Conservation (phyloP, 2,113 vertebrate species). For the Mastomys coucha region DNA sequence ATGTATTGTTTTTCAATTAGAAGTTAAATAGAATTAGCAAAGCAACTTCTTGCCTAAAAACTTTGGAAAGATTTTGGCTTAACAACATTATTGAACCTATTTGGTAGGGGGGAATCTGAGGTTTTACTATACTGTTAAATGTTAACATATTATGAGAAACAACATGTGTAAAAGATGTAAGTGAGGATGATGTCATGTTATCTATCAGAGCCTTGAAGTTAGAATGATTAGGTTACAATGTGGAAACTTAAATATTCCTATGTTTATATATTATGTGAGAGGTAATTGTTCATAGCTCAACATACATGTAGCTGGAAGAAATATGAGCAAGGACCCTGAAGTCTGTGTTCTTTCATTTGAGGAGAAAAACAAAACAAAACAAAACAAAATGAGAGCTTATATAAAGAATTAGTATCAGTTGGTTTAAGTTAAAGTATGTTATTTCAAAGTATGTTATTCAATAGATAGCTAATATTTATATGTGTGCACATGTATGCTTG, state of each 20-base stretch:
- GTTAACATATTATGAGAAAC: slow-evolving; percentile 8
- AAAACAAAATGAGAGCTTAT: neutral
- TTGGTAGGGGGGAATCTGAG: neutral
- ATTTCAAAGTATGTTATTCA: slow-evolving; percentile 35
- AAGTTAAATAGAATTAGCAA: slow-evolving; percentile 27
- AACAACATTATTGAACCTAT: neutral
- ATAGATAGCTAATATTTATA: neutral
- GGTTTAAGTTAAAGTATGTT: neutral
- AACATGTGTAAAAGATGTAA: slow-evolving; percentile 6
- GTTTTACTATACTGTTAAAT: neutral
- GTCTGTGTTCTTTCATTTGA: slow-evolving; percentile 52
- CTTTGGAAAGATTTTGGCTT: neutral
- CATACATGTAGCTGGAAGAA: neutral
- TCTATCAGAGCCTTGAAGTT: neutral
- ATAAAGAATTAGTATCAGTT: slow-evolving; percentile 11
- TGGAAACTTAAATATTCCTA: slow-evolving; percentile 57
- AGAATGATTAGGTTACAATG: slow-evolving; percentile 66
- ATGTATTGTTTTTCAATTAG: neutral
- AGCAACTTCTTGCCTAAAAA: neutral
- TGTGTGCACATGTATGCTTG: neutral
- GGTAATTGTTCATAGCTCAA: slow-evolving; percentile 30
- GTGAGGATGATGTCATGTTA: slow-evolving; percentile 11
- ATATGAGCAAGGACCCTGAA: slow-evolving; percentile 67
- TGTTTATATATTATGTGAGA: slow-evolving; percentile 60
- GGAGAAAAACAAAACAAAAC: slow-evolving; percentile 33